Percentiles rank a stretch among this genome's conserved stretches.
Conservation (phyloP, 30 jellyfish, hydroid and myxozoan genomes). For the Phacellophora camtschatica region DNA sequence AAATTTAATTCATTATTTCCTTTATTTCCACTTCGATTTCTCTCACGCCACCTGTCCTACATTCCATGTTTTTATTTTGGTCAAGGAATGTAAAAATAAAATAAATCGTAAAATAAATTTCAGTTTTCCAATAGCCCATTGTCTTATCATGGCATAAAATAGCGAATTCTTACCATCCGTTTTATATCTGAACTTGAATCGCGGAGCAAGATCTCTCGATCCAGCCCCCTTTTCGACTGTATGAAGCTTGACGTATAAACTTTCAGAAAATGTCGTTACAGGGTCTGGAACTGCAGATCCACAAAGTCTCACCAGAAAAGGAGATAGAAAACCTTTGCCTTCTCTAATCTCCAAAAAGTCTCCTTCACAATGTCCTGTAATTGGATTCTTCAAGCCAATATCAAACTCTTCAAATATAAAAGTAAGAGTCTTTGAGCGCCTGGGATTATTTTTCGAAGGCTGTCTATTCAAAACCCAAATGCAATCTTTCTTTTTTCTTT, state of each 20-base stretch:
- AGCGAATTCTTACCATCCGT: constrained; percentile 62
- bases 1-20: too few species aligned
- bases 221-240: not conserved
- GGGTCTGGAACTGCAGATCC: constrained; percentile 79
- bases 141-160: too few species aligned
- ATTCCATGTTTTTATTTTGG: too few species aligned
- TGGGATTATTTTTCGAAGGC: not conserved
- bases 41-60: too few species aligned
- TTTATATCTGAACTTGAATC: constrained; percentile 51
- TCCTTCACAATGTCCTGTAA: constrained; percentile 72
- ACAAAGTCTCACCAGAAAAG: constrained; percentile 68
- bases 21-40: too few species aligned
- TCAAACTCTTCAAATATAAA: constrained; percentile 65
- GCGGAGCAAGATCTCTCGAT: not conserved
- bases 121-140: too few species aligned
- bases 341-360: constrained; percentile 86
- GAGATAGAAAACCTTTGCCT: constrained; percentile 92
- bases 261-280: constrained; percentile 69
- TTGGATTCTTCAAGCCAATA: constrained; percentile 58
- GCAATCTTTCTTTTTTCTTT: constrained; percentile 54
- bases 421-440: constrained; percentile 30
- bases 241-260: constrained; percentile 74
- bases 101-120: too few species aligned
- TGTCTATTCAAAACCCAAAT: constrained; percentile 75
- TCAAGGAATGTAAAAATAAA: too few species aligned